Evolutionary conservation across 2,113 vertebrate genomes (phyloP), one percentile per base, ranked within the genome.

Genomic region (Oryzias celebensis): DNA sequence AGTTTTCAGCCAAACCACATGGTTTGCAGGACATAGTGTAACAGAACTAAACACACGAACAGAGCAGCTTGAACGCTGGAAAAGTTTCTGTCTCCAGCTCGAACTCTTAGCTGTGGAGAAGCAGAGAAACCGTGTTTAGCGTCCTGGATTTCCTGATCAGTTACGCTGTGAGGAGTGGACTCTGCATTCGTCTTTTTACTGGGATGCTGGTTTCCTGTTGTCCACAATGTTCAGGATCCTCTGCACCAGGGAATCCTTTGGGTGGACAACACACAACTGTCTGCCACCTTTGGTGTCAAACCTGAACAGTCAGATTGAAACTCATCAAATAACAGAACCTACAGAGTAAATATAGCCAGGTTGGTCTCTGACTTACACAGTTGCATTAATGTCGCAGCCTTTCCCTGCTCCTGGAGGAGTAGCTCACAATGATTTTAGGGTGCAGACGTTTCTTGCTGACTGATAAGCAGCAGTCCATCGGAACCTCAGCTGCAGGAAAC

Each of bases 341-440:
- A 12, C 8, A 36, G 2, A 12, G 47, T 48, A 7, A 48, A 10
- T 12, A 16, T 2, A 18, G 6, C 4, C 10, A 14, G 12, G 5
- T 6, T 26, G 42, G 17, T 10, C 20, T 55, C 5, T 4, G 2
- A 66, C 85, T 82, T 18, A 89, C 87, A 57, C 57, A 20, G 84
- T 81, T 0, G 87, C 87, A 0, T 49, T 58, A 28, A 78, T 71
- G 0, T 66, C 26, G 0, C 87, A 89, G n/a, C 85, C 85, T 0
- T 63, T 36, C 0, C 84, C 85, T 1, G 62, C 76, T 78, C 75
- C 68, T 85, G 87, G 0, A 80, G 2, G 0, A 31, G 76, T 85
- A 83, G 65, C 24, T 13, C 0, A 2, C 3, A 0, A 85, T 0
- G 28, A 48, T 4, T 0, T 24, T 46, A 3, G 3, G 18, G 16